Conservation (phyloP, 2,888 invertebrate genomes). For the Lumbricus terrestris region DNA sequence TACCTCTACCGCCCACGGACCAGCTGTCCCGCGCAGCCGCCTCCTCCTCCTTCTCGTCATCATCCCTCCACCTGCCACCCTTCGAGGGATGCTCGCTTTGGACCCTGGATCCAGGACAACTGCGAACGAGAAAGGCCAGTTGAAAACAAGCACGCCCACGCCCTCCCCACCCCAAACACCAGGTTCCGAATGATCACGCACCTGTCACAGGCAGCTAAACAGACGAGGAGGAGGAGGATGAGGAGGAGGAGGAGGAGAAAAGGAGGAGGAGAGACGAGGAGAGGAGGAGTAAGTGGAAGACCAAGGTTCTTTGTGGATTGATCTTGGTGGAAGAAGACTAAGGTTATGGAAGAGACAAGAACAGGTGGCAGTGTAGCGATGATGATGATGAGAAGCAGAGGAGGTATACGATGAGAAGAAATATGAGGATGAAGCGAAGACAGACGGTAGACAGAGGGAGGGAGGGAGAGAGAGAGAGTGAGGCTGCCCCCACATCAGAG, state of each 20-base stretch:
- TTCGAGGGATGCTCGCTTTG: not conserved
- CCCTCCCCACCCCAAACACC: not conserved
- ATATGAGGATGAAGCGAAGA: not conserved
- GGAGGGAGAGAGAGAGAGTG: too few species aligned
- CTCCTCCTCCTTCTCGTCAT: not conserved
- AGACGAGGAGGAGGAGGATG: not conserved
- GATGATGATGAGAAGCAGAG: not conserved
- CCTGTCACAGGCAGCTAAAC: not conserved
- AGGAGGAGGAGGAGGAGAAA: not conserved
- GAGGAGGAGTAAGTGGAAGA: not conserved
- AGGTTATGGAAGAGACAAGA: not conserved
- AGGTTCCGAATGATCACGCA: not conserved
- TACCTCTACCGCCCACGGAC: not conserved
- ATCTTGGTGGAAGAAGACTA: too few species aligned
- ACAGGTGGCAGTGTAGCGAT: not conserved
- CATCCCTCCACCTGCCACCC: not conserved
- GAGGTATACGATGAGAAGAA: not conserved
- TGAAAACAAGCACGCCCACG: not conserved
- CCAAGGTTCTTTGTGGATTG: too few species aligned
- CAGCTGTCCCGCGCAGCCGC: not conserved
- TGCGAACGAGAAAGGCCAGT: not conserved
- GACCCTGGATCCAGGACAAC: not conserved
- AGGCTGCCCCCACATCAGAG: not conserved
- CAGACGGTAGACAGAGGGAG: too few species aligned
- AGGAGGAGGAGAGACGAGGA: not conserved